A percentile compares a stretch with the other conserved stretches of the same genome.
Evolutionary conservation across 2,888 invertebrate genomes (phyloP).

Genomic region (Perithous albicinctus): DNA sequence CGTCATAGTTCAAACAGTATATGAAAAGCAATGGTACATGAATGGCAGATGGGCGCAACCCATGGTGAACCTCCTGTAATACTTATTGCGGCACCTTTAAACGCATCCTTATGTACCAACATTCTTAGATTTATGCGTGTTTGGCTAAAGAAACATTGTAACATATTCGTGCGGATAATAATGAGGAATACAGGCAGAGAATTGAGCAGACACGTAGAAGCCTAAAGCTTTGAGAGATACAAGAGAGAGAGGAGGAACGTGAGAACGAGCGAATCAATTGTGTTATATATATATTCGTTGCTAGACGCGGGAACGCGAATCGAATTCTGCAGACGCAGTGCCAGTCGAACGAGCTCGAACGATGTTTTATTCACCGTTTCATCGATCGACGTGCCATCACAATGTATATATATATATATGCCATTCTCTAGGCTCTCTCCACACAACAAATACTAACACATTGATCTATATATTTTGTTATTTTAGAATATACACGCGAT

Average conservation of each 20-base stretch:
- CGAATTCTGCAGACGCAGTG: conserved; percentile 14
- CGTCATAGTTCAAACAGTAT: conserved; percentile 45
- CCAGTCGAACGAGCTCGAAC: conserved; percentile 35
- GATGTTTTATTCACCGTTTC: conserved; percentile 60
- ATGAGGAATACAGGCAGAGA: conserved; percentile 13
- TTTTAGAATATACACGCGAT: not conserved
- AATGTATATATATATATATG: no score
- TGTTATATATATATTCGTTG: conserved; percentile 2
- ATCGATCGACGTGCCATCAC: conserved; percentile 47
- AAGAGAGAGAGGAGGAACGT: conserved; percentile 18
- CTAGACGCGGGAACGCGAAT: conserved; percentile 23
- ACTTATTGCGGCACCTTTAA: conserved; percentile 18
- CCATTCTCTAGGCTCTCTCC: conserved; percentile 7
- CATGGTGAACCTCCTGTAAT: conserved; percentile 8
- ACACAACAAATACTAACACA: conserved; percentile 14
- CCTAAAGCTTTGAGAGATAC: not conserved
- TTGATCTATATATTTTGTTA: not conserved
- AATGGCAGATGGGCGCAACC: conserved; percentile 44
- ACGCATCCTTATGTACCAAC: conserved; percentile 17
- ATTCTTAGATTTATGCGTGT: conserved; percentile 46
- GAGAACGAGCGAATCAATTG: conserved; percentile 48
- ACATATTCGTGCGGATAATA: conserved; percentile 9
- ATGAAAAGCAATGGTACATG: conserved; percentile 26
- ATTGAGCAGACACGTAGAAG: not conserved
- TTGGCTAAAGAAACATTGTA: conserved; percentile 35